These are phyloP conservation scores for Merops nubicus DNA, from an alignment of 2,113 vertebrate species.

Conservation along the genomic window DNA sequence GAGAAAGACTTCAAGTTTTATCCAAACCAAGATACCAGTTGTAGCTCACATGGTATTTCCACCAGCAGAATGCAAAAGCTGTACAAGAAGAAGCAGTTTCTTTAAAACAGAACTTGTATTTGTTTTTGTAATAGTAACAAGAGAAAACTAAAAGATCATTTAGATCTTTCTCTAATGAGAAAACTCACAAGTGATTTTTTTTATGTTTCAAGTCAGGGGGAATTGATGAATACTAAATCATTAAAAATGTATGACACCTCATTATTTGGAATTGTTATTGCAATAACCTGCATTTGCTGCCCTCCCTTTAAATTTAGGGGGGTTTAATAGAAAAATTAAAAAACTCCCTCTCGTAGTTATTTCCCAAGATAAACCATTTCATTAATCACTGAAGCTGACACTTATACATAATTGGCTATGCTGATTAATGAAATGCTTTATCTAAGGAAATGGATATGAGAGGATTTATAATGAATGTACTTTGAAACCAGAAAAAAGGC, in stretches of 20 bases:
- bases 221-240: not conserved
- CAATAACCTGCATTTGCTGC: not conserved
- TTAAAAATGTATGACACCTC: not conserved
- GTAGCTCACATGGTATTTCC: not conserved
- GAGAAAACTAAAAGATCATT: not conserved
- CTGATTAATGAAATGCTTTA: slow-evolving; percentile 22
- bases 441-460: slow-evolving; percentile 11
- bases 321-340: not conserved
- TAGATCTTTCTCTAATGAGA: not conserved
- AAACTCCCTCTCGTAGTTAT: not conserved
- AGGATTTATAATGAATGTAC: not conserved
- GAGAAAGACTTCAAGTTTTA: not conserved
- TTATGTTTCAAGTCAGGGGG: not conserved
- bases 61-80: not conserved
- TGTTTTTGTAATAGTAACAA: not conserved
- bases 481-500: not conserved
- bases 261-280: not conserved
- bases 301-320: not conserved
- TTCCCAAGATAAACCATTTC: not conserved
- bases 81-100: not conserved
- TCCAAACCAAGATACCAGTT: not conserved
- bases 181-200: not conserved
- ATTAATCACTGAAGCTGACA: not conserved
- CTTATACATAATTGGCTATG: not conserved
- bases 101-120: not conserved